Evolutionary conservation across 2,888 invertebrate genomes (phyloP), one percentile per base, ranked within the genome.

Genomic region (Eristalis pertinax): DNA sequence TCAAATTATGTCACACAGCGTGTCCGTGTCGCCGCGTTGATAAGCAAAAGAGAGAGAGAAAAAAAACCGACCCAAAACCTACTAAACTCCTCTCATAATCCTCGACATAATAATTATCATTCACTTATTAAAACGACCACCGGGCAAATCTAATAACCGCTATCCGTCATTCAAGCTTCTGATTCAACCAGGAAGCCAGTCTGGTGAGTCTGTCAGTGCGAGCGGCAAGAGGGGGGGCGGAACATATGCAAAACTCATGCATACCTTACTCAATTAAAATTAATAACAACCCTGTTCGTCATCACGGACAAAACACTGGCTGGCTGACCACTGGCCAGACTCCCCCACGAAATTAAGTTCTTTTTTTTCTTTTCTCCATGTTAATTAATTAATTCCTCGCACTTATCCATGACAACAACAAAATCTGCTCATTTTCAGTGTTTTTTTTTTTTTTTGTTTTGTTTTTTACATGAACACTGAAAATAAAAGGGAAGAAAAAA

Each of bases 301-400:
- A 13, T 68, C n/a, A 13, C 79, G 73, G 72, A 65, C 64, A 60
- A 67, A 67, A 65, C 11, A 58, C 32, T 32, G 63, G 19, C 11
- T n/a, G n/a, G 26, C 26, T 1, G 43, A 79, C 65, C 74, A 63
- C 50, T 19, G 50, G 19, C 50, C 50, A 50, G 50, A 68, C 78
- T 68, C 76, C 62, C 41, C 19, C 50, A 50, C 19, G 50, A 81
- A 86, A 84, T 84, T 64, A 84, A 84, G 75, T 1, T 26, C 4
- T 26, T 26, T 26, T 26, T 80, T 83, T 26, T 26, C 4, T 26
- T 80, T 83, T 64, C 8, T 50, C 50, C 79, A 84, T 84, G 84
- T 84, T 84, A 87, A 87, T 84, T 87, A 84, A 84, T 87, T 87
- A 87, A 84, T 87, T 80, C 84, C 84, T 87, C 87, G 79, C 84